Conservation (phyloP, 64 coral and sea anemone genomes). For the Cladopsammia gracilis region DNA sequence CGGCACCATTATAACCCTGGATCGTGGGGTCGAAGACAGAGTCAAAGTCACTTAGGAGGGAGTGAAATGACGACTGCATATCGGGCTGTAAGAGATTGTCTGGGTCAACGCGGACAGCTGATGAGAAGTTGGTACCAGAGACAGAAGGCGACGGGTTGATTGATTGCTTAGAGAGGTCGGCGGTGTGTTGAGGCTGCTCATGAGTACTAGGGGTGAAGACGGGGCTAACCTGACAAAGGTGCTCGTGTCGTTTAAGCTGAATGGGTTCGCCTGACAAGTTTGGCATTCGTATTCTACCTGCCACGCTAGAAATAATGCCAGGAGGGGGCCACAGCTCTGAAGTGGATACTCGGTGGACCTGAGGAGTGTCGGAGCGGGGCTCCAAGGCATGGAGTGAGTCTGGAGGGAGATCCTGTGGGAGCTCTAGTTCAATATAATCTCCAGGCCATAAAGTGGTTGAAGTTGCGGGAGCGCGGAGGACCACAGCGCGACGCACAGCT, state of each 20-base stretch:
- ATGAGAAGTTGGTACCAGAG: slow-evolving; percentile 3
- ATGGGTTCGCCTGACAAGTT: slow-evolving; percentile 35
- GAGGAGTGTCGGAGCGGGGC: background rate
- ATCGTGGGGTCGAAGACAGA: slow-evolving; percentile 13
- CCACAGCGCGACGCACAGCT: slow-evolving; percentile 7
- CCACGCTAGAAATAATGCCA: slow-evolving; percentile 31
- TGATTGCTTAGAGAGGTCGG: background rate
- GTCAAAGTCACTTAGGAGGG: slow-evolving; percentile 15
- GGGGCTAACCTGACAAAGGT: slow-evolving; percentile 52
- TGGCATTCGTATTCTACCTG: slow-evolving; percentile 41
- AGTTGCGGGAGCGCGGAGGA: slow-evolving; percentile 6
- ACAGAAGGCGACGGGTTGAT: background rate
- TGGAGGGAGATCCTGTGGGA: background rate
- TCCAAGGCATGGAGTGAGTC: slow-evolving; percentile 36
- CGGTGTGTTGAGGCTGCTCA: background rate
- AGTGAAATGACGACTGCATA: background rate
- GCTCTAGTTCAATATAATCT: slow-evolving; percentile 22
- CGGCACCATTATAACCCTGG: slow-evolving; percentile 36
- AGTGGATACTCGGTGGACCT: background rate
- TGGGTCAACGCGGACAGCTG: slow-evolving; percentile 20
- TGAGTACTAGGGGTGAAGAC: slow-evolving; percentile 6
- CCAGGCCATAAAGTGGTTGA: slow-evolving; percentile 12
- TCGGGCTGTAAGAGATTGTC: background rate
- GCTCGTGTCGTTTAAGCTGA: slow-evolving; percentile 35
- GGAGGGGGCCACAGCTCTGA: slow-evolving; percentile 47